Percentiles rank a stretch among this genome's conserved stretches.
phyloP scores from a whole-genome alignment of 2,888 invertebrate species.

The Pyrocoelia pectoralis region DNA sequence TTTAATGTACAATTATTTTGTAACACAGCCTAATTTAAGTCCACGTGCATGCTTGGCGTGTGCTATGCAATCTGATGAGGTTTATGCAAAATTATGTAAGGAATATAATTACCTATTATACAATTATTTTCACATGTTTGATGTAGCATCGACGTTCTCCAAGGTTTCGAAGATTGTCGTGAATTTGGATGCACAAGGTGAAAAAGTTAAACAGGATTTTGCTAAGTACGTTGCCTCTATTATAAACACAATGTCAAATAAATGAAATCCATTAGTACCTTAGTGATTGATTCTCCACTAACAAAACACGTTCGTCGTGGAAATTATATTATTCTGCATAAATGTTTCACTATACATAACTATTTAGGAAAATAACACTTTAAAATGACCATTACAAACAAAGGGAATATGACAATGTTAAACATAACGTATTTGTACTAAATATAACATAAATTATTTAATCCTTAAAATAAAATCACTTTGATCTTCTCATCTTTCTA shows the following conservation, averaged over 20 bases:
- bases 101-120: not conserved
- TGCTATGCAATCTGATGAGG: conserved; percentile 38
- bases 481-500: conserved; percentile 33
- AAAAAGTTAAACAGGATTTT: conserved; percentile 48
- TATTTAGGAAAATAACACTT: too few species aligned
- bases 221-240: conserved; percentile 41
- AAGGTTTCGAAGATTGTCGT: conserved; percentile 47
- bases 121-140: not conserved
- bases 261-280: conserved; percentile 4
- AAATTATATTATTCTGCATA: too few species aligned
- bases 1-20: conserved; percentile 48
- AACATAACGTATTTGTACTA: too few species aligned
- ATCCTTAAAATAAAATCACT: not conserved
- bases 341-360: too few species aligned
- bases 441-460: too few species aligned
- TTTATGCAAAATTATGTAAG: conserved; percentile 45
- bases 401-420: too few species aligned
- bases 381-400: too few species aligned
- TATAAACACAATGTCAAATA: conserved; percentile 29
- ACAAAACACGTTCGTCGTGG: too few species aligned
- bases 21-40: conserved; percentile 44
- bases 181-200: conserved; percentile 45
- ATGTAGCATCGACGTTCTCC: conserved; percentile 44
- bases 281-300: too few species aligned
- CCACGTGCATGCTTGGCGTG: conserved; percentile 46